Evolutionary conservation across 2,888 invertebrate genomes (phyloP).

Genomic region (Anticlea derivata): DNA sequence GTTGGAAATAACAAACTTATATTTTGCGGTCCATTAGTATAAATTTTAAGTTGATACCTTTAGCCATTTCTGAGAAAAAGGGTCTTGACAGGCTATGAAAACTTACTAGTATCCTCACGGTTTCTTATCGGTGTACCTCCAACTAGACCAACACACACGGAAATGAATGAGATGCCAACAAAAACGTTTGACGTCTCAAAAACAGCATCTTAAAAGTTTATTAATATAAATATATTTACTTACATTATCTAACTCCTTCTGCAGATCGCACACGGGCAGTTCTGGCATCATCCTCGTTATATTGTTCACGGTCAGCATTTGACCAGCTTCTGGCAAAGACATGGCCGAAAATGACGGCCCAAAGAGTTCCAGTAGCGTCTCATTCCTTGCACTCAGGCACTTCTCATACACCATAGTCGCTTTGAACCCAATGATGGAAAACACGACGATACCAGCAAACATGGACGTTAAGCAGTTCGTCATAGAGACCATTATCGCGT

Average conservation of each 20-base stretch:
- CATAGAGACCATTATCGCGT: slow-evolving; percentile 95
- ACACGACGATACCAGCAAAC: slow-evolving; percentile 98
- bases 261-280: slow-evolving; percentile 90
- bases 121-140: no score
- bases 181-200: no score
- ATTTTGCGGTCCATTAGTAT: no score
- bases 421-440: slow-evolving; percentile 97
- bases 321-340: slow-evolving; percentile 83
- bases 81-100: no score
- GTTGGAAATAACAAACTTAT: no score
- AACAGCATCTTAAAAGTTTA: no score
- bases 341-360: slow-evolving; percentile 75
- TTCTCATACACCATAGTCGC: slow-evolving; percentile 92
- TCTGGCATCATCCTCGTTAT: slow-evolving; percentile 85
- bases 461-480: slow-evolving; percentile 98
- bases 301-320: slow-evolving; percentile 77
- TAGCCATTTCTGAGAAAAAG: no score
- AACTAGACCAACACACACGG: no score
- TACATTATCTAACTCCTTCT: slow-evolving; percentile 95
- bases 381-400: slow-evolving; percentile 86
- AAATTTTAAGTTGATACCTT: no score
- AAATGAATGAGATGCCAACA: no score
- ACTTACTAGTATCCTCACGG: no score
- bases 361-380: slow-evolving; percentile 83
- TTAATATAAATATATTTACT: slow-evolving; percentile 63